Conservation (phyloP, 2,113 vertebrate species). For the Bubalus kerabau region DNA sequence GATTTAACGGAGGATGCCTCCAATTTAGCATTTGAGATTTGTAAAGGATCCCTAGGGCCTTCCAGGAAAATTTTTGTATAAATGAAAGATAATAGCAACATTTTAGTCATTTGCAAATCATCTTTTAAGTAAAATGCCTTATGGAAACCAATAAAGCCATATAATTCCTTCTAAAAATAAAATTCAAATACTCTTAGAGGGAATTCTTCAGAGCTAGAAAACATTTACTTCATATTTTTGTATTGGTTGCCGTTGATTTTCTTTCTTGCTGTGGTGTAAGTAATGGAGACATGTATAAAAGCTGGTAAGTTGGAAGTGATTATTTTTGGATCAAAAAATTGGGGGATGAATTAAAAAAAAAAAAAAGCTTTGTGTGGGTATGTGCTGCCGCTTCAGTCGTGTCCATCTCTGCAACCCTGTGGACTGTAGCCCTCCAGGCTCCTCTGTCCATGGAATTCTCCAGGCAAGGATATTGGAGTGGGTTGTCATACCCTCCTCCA, state of each 20-base stretch:
- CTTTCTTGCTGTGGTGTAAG: not conserved
- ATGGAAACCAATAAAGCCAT: not conserved
- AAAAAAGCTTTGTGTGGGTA: not conserved
- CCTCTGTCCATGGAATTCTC: not conserved
- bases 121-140: conserved; percentile 15
- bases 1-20: not conserved
- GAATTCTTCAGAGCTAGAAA: not conserved
- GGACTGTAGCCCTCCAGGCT: not conserved
- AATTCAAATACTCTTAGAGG: not conserved
- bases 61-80: not conserved
- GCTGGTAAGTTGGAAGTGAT: not conserved
- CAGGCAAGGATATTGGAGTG: not conserved
- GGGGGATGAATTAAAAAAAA: not conserved
- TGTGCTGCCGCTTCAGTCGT: fast-evolving
- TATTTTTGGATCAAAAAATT: not conserved
- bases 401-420: not conserved
- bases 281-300: not conserved
- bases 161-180: conserved; percentile 45
- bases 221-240: not conserved
- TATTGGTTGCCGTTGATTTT: not conserved
- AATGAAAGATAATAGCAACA: not conserved
- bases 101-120: not conserved
- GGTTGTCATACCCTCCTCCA: not conserved
- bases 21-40: not conserved
- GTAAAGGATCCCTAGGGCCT: not conserved